A percentile compares a stretch with the other conserved stretches of the same genome.
phyloP scores from a whole-genome alignment of 2,888 invertebrate genomes.

The Abrostola triplasia region DNA sequence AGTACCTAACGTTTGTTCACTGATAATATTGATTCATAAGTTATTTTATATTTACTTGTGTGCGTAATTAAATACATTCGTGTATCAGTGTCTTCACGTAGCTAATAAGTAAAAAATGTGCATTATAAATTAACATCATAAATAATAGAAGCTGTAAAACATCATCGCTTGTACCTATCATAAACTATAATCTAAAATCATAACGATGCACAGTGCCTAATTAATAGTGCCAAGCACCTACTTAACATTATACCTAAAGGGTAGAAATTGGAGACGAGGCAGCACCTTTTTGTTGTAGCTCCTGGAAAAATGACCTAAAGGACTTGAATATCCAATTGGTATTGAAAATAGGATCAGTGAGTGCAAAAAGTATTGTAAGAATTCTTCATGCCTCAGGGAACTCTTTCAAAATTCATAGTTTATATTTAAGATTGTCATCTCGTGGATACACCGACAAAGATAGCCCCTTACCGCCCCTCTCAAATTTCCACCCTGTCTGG shows the following conservation, averaged over 20 bases:
- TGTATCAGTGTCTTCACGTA: conserved; percentile 11
- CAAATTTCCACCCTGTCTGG: not conserved
- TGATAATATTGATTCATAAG: not conserved
- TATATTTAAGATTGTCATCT: too few relatives aligned
- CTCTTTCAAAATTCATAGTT: too few relatives aligned
- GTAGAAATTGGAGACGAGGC: too few relatives aligned
- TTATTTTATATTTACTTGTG: not conserved
- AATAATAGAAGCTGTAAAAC: not conserved
- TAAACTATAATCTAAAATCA: conserved; percentile 1
- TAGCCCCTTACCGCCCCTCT: too few relatives aligned
- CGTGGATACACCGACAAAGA: too few relatives aligned
- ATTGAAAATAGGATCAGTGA: not conserved
- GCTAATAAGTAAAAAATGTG: not conserved
- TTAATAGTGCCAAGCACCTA: not conserved
- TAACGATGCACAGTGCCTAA: conserved; percentile 6
- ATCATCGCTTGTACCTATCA: conserved; percentile 6
- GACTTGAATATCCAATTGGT: too few relatives aligned
- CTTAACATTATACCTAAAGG: too few relatives aligned
- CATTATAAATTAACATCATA: not conserved
- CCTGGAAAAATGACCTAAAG: too few relatives aligned
- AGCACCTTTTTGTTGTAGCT: too few relatives aligned
- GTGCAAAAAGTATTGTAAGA: not conserved
- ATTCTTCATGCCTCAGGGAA: too few relatives aligned
- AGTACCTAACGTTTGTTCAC: not conserved
- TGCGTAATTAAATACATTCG: not conserved